Evolutionary conservation across 2,888 invertebrate genomes (phyloP), one percentile per base, ranked within the genome.

Genomic region (Xestia c-nigrum): DNA sequence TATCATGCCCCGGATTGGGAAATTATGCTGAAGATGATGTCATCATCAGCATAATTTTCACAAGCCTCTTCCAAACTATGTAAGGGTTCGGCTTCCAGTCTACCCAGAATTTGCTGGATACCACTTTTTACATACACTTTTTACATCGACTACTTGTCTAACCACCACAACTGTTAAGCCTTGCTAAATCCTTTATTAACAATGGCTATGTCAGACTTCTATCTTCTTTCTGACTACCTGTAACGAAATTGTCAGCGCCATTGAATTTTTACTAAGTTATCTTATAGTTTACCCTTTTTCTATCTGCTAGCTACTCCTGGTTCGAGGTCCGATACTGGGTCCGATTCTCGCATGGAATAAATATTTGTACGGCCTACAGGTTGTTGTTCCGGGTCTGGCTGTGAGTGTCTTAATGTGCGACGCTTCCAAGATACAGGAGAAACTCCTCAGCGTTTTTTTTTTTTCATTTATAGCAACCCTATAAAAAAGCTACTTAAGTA

Each of bases 401-500:
- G 24, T 31, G 16, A 7, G 31, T 31, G 31, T 5, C 31, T 55
- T 52, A 50, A 19, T 43, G 43, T 43, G 9, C 9, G n/a, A 55
- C 24, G 6, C 59, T 5, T 16, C 59, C 31, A 59, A 31, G 59
- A 19, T 7, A 31, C 31, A 31, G 31, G 1, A 59, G 31, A 59
- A 16, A 59, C 16, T 59, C 19, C 31, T 3, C 40, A 40, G 21
- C 12, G n/a, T n/a, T n/a, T n/a, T n/a, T n/a, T n/a, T n/a, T n/a
- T n/a, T n/a, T n/a, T n/a, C n/a, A 63, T 43, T 43, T n/a, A 43
- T 14, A 16, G n/a, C 64, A 64, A n/a, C 64, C 64, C 43, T 64
- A 64, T 43, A 64, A 43, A 14, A 7, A 43, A 64, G 43, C 43
- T 38, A 59, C 46, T 21, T 69, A 47, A 57, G 50, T 55, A 40